Percentiles rank a stretch among this genome's conserved stretches.
These are phyloP conservation scores for Rhegmatorhina hoffmannsi DNA, from an alignment of 2,113 vertebrate species.

Conservation along the genomic window DNA sequence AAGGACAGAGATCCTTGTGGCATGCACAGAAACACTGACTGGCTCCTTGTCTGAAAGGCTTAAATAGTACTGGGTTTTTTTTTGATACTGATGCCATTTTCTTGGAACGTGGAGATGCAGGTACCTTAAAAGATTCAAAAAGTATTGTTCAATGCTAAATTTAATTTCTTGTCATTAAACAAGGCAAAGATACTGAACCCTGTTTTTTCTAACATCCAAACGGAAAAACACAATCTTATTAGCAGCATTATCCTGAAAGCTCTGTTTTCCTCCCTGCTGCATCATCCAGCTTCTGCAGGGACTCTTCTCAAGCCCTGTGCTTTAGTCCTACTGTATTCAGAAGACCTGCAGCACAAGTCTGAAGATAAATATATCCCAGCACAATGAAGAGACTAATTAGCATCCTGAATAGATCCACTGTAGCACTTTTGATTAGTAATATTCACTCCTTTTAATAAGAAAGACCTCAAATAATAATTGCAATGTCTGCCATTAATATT, in stretches of 20 bases:
- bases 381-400: background rate
- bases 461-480: constrained; percentile 8
- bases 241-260: constrained; percentile 37
- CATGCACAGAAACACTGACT: background rate
- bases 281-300: constrained; percentile 6
- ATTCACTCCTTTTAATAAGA: constrained; percentile 12
- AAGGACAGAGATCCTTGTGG: background rate
- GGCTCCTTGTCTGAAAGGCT: background rate
- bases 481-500: background rate
- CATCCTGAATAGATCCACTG: background rate
- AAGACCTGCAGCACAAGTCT: background rate
- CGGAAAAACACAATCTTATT: background rate
- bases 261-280: background rate
- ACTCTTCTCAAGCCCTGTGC: background rate
- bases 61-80: background rate
- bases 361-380: background rate
- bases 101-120: background rate
- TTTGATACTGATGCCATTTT: background rate
- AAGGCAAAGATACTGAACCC: background rate
- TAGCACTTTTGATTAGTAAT: background rate
- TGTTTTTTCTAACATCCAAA: background rate
- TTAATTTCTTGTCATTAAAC: constrained; percentile 32
- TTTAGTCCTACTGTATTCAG: background rate
- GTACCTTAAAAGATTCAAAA: background rate
- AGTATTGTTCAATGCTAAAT: background rate